A percentile compares a stretch with the other conserved stretches of the same genome.
phyloP scores from a whole-genome alignment of 1,140 invertebrate species.

The Dreissena polymorpha region DNA sequence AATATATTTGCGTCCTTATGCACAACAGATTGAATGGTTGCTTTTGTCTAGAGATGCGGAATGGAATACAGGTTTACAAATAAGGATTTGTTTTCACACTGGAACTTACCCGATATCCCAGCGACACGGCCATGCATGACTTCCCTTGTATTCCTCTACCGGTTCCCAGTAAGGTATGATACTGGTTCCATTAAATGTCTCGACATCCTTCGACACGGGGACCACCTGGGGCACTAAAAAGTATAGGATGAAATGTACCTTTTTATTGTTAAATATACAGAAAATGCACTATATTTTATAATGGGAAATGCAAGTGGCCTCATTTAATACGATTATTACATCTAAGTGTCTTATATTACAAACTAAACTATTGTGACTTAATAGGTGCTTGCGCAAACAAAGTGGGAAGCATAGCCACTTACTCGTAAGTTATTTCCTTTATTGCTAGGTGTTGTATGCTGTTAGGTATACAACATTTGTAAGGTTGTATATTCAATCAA shows the following conservation, averaged over 20 bases:
- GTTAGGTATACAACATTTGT: too few species aligned
- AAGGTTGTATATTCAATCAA: too few species aligned
- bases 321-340: background rate
- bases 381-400: background rate
- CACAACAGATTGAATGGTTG: too few species aligned
- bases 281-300: too few species aligned
- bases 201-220: background rate
- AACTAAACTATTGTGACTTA: background rate
- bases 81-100: background rate
- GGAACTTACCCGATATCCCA: constrained; percentile 48
- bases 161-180: constrained; percentile 40
- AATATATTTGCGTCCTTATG: too few species aligned
- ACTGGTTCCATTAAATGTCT: constrained; percentile 28
- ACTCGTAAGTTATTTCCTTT: too few species aligned
- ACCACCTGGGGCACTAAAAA: constrained; percentile 42
- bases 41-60: too few species aligned
- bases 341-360: background rate
- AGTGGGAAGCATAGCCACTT: too few species aligned
- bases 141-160: constrained; percentile 43
- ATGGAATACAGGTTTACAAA: background rate
- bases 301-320: too few species aligned
- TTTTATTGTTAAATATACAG: too few species aligned
- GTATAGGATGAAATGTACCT: background rate
- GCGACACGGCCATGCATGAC: constrained; percentile 14
- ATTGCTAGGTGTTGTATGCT: too few species aligned